Conservation (phyloP, 2,797 vertebrate genomes). For the Eulemur coronatus region DNA sequence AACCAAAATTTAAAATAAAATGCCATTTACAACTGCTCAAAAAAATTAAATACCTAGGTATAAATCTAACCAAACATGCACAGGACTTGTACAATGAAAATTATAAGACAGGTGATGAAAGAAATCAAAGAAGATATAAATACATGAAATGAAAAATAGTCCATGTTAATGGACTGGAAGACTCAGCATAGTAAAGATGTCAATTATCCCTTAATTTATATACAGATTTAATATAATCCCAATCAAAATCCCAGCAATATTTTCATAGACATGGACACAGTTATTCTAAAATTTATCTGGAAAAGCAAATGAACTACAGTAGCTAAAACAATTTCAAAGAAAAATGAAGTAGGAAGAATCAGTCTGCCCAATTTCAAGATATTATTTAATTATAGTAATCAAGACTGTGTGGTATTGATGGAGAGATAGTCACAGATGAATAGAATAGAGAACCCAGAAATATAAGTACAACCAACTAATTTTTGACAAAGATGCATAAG, state of each 20-base stretch:
- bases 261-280: neutral
- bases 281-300: neutral
- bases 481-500: constrained; percentile 1
- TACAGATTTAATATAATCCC: neutral
- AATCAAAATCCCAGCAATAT: neutral
- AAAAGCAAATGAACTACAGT: neutral
- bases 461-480: neutral
- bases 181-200: neutral
- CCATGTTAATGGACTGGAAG: neutral
- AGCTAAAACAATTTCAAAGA: neutral
- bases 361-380: neutral
- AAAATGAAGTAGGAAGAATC: neutral
- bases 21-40: neutral
- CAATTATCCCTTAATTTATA: neutral
- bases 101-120: neutral
- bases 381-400: neutral
- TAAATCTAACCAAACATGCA: neutral
- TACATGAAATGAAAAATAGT: neutral
- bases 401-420: neutral
- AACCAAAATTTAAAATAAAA: neutral
- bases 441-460: neutral
- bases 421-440: neutral
- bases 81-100: neutral
- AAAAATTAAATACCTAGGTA: neutral
- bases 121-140: neutral